These are phyloP conservation scores for Cyanoliseus patagonus DNA, from an alignment of 2,113 vertebrate genomes.

Conservation along the genomic window DNA sequence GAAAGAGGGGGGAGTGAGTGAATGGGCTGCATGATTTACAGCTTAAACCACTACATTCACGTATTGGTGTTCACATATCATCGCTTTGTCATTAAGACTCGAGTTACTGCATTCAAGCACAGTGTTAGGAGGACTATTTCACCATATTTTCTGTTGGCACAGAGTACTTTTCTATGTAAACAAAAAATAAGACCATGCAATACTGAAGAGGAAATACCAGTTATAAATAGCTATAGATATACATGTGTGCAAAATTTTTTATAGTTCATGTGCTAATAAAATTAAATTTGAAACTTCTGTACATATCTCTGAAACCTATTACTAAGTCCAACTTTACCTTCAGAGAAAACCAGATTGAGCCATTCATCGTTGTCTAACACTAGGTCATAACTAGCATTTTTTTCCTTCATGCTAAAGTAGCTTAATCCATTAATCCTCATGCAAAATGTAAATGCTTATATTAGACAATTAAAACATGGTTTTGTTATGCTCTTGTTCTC, in stretches of 20 bases:
- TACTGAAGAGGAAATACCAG: not conserved
- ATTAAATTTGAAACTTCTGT: not conserved
- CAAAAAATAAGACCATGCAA: not conserved
- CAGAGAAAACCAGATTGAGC: not conserved
- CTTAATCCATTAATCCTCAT: not conserved
- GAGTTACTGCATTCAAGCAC: not conserved
- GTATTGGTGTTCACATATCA: not conserved
- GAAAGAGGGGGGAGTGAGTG: too few species aligned
- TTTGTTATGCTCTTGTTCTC: not conserved
- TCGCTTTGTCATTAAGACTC: not conserved
- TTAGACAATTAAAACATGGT: not conserved
- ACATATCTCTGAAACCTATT: not conserved
- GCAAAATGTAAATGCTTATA: conserved; percentile 1
- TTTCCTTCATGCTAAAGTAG: not conserved
- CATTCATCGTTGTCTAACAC: not conserved
- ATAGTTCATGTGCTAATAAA: not conserved
- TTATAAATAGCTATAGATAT: not conserved
- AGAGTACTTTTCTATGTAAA: not conserved
- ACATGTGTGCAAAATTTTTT: not conserved
- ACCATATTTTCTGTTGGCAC: not conserved
- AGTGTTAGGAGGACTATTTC: not conserved
- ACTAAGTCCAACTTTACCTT: not conserved
- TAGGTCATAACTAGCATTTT: not conserved
- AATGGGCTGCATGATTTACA: too few species aligned
- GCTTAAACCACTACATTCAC: too few species aligned